Percentiles rank a stretch among this genome's conserved stretches.
phyloP scores from a whole-genome alignment of 2,113 vertebrate genomes.

The Glaucidium brasilianum region DNA sequence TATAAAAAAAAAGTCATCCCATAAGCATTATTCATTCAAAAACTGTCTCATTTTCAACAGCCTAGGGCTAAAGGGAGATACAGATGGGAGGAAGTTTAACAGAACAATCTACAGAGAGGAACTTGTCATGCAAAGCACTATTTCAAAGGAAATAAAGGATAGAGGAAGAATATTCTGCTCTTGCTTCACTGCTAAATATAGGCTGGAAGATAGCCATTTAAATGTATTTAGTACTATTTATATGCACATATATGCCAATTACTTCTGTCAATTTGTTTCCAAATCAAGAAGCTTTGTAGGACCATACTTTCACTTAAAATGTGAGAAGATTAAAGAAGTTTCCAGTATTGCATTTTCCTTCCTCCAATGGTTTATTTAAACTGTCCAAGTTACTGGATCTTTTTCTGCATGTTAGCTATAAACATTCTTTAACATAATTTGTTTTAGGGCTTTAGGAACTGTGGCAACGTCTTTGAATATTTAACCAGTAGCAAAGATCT shows the following conservation, averaged over 20 bases:
- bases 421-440: neutral
- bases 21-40: constrained; percentile 58
- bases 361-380: neutral
- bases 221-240: constrained; percentile 18
- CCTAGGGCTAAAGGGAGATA: constrained; percentile 36
- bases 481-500: neutral
- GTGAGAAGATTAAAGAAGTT: neutral
- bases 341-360: neutral
- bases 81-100: constrained; percentile 44
- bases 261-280: neutral
- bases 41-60: constrained; percentile 47
- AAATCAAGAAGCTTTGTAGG: neutral
- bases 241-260: neutral
- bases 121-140: constrained; percentile 1
- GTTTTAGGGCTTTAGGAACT: neutral
- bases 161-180: neutral
- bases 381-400: neutral
- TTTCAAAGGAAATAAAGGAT: constrained; percentile 46
- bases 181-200: constrained; percentile 37
- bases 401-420: neutral
- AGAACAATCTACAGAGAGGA: constrained; percentile 27
- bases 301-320: neutral
- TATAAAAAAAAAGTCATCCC: constrained; percentile 32
- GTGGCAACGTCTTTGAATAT: neutral
- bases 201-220: neutral